Base-by-base conservation (phyloP, 2,888 invertebrate genomes). In the Drosophila tripunctata region DNA sequence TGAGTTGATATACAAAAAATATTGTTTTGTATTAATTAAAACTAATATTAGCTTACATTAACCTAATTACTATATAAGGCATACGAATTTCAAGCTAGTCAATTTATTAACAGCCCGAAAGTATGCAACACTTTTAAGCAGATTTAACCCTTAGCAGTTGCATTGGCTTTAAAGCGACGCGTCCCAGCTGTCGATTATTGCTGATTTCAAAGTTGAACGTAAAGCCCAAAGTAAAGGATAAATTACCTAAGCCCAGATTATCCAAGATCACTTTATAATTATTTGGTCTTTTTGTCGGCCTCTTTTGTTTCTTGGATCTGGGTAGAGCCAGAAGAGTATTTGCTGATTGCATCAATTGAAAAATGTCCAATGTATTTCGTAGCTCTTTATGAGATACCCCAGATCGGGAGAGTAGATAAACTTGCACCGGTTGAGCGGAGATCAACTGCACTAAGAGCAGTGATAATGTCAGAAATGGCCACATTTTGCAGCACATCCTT, bases 181-280 rank as follows among this genome's bases (percentile, higher is more conserved):
- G 24, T 1, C 27, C 24, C 12, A n/a, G 17, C 5, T 12, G 51
- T 0, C 40, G 45, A 33, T 21, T 52, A 15, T 67, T 81, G 47
- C 55, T 69, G 7, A 75, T 21, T 41, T 72, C 56, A 31, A 88
- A 67, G 36, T 86, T 84, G 5, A 80, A 58, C 0, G 61, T 43
- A 22, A 84, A 71, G 3, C 75, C 85, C 4, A 88, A 38, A 51
- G 50, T 64, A 3, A 87, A 56, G 0, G 80, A 73, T 2, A 87
- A 12, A 63, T 77, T 80, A 0, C 83, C 77, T 31, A 85, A 54
- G 1, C 79, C 80, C 24, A 83, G 41, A 4, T 81, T 76, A 48
- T 68, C 62, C 19, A 66, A 12, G 1, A 64, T n/a, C 41, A 71
- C 17, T 10, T 67, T 72, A 10, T 65, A 54, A 6, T 31, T 35